Evolutionary conservation across 2,888 invertebrate species (phyloP), one percentile per base, ranked within the genome.

Genomic region (Plagiodera versicolora): DNA sequence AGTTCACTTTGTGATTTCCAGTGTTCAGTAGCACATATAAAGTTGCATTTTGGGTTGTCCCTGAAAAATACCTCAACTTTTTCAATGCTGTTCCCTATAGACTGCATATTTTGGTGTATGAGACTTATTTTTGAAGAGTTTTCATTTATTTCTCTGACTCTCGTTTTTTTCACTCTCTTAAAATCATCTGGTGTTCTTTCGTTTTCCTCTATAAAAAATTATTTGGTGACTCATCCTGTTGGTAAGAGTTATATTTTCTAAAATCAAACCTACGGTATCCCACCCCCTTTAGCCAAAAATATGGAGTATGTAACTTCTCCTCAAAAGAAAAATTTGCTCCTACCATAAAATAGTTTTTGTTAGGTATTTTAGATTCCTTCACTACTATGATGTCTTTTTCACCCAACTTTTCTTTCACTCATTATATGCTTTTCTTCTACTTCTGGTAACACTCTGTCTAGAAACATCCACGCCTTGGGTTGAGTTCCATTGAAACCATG

Each of bases 71-170:
- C 8, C 48, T 49, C 18, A 3, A 49, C 24, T 11, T 49, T 49
- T 9, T 49, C 24, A n/a, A 49, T 49, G 11, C 24, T 49, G 48
- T 49, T 49, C 2, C 48, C 48, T 49, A 49, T 49, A 20, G 24
- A 49, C 20, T 49, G 24, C 20, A 49, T 24, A 49, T 49, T 49
- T 49, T 24, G 48, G 24, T 49, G 48, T 20, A 49, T 24, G n/a
- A 49, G 48, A 49, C 48, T 49, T 24, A 49, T 49, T 49, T 49
- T 49, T 49, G 17, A 18, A 18, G 18, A 47, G 48, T 49, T 49
- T 24, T 49, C n/a, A 24, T 20, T 49, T 49, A n/a, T n/a, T n/a
- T n/a, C n/a, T n/a, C n/a, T 24, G 48, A 9, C 47, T 19, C 18
- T 24, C 20, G 4, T n/a, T 49, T 49, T 49, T 2, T 49, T 9